Base-by-base conservation (phyloP, 2,113 vertebrate species). In the Oceanodroma tethys region DNA sequence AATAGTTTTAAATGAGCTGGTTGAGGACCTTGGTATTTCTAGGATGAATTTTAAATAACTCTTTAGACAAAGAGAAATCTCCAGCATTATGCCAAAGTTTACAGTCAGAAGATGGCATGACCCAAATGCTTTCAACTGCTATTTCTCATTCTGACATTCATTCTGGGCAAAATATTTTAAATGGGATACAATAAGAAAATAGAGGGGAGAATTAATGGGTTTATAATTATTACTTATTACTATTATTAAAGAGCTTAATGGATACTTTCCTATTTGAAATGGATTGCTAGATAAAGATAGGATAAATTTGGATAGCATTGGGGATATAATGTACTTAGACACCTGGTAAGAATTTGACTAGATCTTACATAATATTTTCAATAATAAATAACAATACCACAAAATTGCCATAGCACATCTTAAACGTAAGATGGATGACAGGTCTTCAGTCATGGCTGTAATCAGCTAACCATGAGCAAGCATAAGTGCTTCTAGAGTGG, bases 141-240 rank as follows among this genome's bases (percentile, higher is more conserved):
- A 13, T 73, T 93, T 92, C 75, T 91, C 36, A 58, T 81, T 86
- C 60, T 86, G 88, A 92, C 32, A 65, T 68, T 92, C 38, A 76
- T 70, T 62, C 67, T 66, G n/a, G 45, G 22, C 66, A 74, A 88
- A 91, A 81, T 81, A 92, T 83, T 92, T 92, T 58, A 86, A 93
- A 86, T 53, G 9, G 15, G 6, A 45, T 76, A 32, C 13, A 89
- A 47, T 38, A 79, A 74, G 40, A 85, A 94, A 96, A 75, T 17
- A 88, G 56, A 89, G 11, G 32, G 26, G 23, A 70, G 38, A 94
- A 94, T 86, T 48, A 91, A 94, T 81, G 55, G 36, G 6, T 56
- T 92, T 83, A 42, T 95, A 95, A 92, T 95, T 88, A 86, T 65
- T 90, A 55, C 42, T 75, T 88, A n/a, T 76, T 81, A 38, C 32